Evolutionary conservation across 2,888 invertebrate genomes (phyloP).

Genomic region (Lasioglossum marginatum): DNA sequence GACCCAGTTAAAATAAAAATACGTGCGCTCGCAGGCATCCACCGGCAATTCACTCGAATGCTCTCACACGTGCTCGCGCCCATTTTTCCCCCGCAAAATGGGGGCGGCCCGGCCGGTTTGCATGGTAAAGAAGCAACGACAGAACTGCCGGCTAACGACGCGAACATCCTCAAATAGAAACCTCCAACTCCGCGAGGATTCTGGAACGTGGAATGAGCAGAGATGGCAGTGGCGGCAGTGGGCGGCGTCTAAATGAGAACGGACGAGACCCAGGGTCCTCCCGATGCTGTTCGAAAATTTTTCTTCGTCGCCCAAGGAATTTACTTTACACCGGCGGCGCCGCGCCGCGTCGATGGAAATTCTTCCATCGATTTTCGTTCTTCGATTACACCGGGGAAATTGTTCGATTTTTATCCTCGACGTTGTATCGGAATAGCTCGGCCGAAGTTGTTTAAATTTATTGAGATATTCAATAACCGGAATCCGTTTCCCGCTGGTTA

Average conservation of each 20-base stretch:
- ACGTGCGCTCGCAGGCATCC: constrained; percentile 32
- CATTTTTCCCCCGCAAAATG: constrained; percentile 22
- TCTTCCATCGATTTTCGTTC: background rate
- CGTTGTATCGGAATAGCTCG: background rate
- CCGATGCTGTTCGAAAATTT: background rate
- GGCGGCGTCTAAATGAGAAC: constrained; percentile 9
- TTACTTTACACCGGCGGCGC: background rate
- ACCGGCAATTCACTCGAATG: constrained; percentile 34
- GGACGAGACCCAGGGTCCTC: background rate
- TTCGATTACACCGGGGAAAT: background rate
- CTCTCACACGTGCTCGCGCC: constrained; percentile 20
- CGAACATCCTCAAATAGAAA: constrained; percentile 71
- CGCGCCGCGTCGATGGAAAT: background rate
- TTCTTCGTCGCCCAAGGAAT: background rate
- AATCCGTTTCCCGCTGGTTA: constrained; percentile 46
- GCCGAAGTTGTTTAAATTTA: background rate
- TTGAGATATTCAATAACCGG: constrained; percentile 51
- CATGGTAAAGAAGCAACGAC: constrained; percentile 78
- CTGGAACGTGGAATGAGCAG: constrained; percentile 12
- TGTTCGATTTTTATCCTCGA: background rate
- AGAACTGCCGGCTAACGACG: constrained; percentile 76
- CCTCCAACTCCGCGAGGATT: constrained; percentile 24
- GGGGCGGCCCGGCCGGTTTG: constrained; percentile 64
- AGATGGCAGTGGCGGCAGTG: background rate
- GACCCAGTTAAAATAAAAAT: constrained; percentile 77